Evolutionary conservation across 2,113 vertebrate species (phyloP).

Genomic region (Synodontis membranacea): DNA sequence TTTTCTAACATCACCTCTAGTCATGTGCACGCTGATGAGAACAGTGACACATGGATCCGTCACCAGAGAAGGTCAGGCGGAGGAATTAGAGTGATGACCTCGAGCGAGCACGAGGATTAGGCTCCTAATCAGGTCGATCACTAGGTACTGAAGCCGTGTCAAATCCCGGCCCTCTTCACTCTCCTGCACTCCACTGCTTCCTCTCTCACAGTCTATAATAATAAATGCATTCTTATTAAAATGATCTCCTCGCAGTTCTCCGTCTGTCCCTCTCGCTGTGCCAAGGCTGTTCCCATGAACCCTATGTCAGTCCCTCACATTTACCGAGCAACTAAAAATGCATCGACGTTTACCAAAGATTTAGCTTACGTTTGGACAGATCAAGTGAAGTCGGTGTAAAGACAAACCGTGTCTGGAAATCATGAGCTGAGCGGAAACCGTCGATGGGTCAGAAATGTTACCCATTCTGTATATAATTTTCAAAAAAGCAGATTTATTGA

Average conservation of each 20-base stretch:
- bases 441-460: not conserved
- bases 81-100: slow-evolving; percentile 65
- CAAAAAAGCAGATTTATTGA: not conserved
- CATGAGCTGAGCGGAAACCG: not conserved
- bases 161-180: slow-evolving; percentile 16
- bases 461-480: not conserved
- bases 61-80: slow-evolving; percentile 63
- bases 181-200: not conserved
- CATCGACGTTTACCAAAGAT: not conserved
- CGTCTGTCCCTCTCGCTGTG: not conserved
- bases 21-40: slow-evolving; percentile 25
- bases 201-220: not conserved
- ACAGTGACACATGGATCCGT: slow-evolving; percentile 49
- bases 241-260: not conserved
- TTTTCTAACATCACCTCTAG: slow-evolving; percentile 7
- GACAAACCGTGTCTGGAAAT: not conserved
- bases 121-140: slow-evolving; percentile 69
- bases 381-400: not conserved
- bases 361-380: not conserved
- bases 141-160: slow-evolving; percentile 36
- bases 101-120: slow-evolving; percentile 65
- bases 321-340: not conserved
- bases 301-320: slow-evolving; percentile 27
- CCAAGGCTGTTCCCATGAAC: not conserved
- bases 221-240: not conserved